Base-by-base conservation (phyloP, 2,113 vertebrate genomes). In the Catharus bicknelli region DNA sequence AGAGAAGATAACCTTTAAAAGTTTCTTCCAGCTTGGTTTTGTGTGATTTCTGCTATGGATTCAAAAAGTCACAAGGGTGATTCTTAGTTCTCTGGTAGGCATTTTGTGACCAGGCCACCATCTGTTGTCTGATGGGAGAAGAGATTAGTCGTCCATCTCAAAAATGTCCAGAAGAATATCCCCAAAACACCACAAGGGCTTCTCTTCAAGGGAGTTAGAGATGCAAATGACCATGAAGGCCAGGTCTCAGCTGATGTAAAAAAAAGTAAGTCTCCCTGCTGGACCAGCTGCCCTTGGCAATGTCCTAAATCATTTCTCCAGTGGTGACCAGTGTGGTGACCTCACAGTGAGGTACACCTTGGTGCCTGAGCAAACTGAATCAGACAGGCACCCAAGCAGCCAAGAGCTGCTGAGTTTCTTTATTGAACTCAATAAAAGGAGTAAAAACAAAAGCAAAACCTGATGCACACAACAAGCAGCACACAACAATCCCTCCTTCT, bases 401-500 rank as follows among this genome's bases (percentile, higher is more conserved):
- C 64, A 68, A 47, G 23, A 64, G 27, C 16, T 43, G 18, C 16
- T 30, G 61, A 26, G 18, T 68, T 83, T 88, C 54, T 91, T 94
- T 84, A 79, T 45, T 29, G 66, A 84, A 93, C 42, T 79, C 66
- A 55, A 29, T 75, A 66, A 72, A 93, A 77, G 40, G 25, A 25
- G 79, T 38, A 67, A 68, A 85, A 95, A 62, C 83, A 88, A 93
- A 87, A 82, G 45, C 54, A 93, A 93, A 92, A 85, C 30, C 48
- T 64, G 76, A 76, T 0, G 0, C 74, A 83, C 23, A 80, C 36
- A 94, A 85, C 68, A 88, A 94, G 83, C 45, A 67, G 5, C 59
- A 74, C 26, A 74, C 51, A 93, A 80, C 78, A 90, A 94, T 91
- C 42, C 30, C 14, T 84, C 38, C 74, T 86, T 90, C 93, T 96